Base-by-base conservation (phyloP, 2,888 invertebrate species). In the Ferdinandea cuprea region DNA sequence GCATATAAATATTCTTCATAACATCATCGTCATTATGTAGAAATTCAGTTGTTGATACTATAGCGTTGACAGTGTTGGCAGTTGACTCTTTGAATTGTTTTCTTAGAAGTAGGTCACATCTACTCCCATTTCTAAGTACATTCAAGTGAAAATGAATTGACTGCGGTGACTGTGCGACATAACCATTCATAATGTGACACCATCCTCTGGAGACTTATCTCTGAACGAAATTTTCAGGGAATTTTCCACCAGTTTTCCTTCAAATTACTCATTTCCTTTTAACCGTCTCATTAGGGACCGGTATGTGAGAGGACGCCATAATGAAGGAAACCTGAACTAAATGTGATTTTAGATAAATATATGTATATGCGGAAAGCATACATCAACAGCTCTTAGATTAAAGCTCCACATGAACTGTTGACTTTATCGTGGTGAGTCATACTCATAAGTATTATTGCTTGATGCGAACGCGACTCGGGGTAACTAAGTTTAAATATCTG, bases 271-370 rank as follows among this genome's bases (percentile, higher is more conserved):
- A 44, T 61, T 48, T 61, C 30, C 46, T 32, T 48, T 9, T 59
- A 9, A 48, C 21, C 21, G n/a, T 37, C 21, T 63, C 63, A 21
- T 48, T 25, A 48, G 63, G 63, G 63, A 63, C 21, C 46, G 61
- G 7, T n/a, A 61, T 17, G n/a, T 28, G 42, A 28, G 13, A 28
- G 13, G 44, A 17, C 17, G n/a, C 9, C 30, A 44, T 59, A 32
- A 32, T 30, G 59, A 44, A 44, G 17, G 59, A 59, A 59, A 59
- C 30, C 30, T 44, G 44, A 40, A 58, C 42, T 13, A 9, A 25
- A 58, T 58, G 58, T 58, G 44, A 19, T 32, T 59, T 59, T 30
- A 28, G 44, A 46, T 59, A 28, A 44, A 59, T 44, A 30, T 59
- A 15, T 28, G 28, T 17, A 17, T 8, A 11, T 19, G 19, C 19